phyloP scores from a whole-genome alignment of 2,888 invertebrate species.

The Mongoloraphidia duomilia region DNA sequence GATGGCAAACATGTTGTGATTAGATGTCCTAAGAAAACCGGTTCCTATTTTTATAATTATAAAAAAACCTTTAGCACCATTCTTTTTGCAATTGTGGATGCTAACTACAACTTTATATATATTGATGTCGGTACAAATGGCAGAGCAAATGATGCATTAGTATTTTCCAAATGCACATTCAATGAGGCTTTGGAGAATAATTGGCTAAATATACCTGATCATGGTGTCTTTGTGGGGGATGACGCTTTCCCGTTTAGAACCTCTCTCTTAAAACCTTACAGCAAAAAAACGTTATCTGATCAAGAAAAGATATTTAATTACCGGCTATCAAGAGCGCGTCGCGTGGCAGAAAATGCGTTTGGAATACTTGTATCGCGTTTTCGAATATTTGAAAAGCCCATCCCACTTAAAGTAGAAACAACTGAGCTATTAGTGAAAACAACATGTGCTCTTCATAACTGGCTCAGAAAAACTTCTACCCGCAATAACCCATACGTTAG shows the following conservation, averaged over 20 bases:
- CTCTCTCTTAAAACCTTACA: constrained; percentile 11
- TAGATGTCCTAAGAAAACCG: constrained; percentile 11
- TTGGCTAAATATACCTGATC: constrained; percentile 9
- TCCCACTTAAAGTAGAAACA: constrained; percentile 5
- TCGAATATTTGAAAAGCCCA: constrained; percentile 9
- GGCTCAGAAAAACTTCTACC: constrained; percentile 11
- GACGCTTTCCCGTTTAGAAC: constrained; percentile 15
- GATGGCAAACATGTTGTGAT: constrained; percentile 14
- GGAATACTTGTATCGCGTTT: constrained; percentile 15
- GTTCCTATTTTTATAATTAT: constrained; percentile 14
- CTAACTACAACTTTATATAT: constrained; percentile 12
- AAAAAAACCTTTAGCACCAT: constrained; percentile 12
- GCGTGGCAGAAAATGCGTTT: constrained; percentile 15
- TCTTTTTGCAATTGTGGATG: constrained; percentile 12
- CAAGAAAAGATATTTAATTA: constrained; percentile 16
- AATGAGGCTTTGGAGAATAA: constrained; percentile 11
- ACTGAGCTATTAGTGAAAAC: constrained; percentile 13
- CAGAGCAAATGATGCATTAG: constrained; percentile 12
- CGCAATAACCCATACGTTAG: too few relatives aligned
- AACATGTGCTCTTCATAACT: constrained; percentile 17
- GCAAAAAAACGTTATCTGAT: constrained; percentile 7
- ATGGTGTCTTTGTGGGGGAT: constrained; percentile 12
- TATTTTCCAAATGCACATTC: constrained; percentile 13
- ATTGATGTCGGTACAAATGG: constrained; percentile 12
- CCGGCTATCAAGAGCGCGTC: constrained; percentile 15